A percentile compares a stretch with the other conserved stretches of the same genome.
Conservation (phyloP, 2,113 vertebrate genomes). For the Pygoscelis adeliae region DNA sequence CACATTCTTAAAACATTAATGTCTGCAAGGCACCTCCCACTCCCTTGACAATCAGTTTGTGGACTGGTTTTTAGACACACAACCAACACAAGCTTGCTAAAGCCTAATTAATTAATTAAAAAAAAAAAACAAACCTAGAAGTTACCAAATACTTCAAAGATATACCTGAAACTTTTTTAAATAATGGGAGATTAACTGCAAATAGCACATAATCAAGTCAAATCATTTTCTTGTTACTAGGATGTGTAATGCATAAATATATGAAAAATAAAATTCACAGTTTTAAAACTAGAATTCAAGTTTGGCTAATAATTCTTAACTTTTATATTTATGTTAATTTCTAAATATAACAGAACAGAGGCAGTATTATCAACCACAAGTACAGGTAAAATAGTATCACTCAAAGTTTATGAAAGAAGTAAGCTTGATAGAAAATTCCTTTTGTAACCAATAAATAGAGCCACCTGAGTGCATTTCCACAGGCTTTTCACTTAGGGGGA, state of each 20-base stretch:
- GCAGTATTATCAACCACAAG: constrained; percentile 75
- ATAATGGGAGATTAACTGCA: constrained; percentile 77
- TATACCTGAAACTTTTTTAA: constrained; percentile 72
- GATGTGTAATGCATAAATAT: constrained; percentile 83
- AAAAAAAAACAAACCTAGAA: constrained; percentile 43
- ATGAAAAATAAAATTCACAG: constrained; percentile 86
- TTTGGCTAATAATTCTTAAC: constrained; percentile 82
- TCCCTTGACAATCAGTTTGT: constrained; percentile 70
- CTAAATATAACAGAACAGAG: constrained; percentile 79
- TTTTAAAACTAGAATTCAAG: constrained; percentile 86
- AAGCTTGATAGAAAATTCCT: constrained; percentile 81
- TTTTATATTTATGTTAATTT: constrained; percentile 76
- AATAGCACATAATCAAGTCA: constrained; percentile 71
- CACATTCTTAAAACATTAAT: constrained; percentile 75
- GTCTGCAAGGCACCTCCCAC: constrained; percentile 80
- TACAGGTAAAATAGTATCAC: constrained; percentile 77
- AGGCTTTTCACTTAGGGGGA: constrained; percentile 73
- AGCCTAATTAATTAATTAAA: constrained; percentile 49
- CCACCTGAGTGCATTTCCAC: constrained; percentile 88
- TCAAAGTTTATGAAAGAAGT: constrained; percentile 77
- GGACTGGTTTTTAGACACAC: constrained; percentile 64
- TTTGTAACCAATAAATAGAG: constrained; percentile 84
- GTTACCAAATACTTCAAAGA: constrained; percentile 73
- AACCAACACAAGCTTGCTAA: constrained; percentile 67
- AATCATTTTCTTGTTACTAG: constrained; percentile 67